Conservation (phyloP, 2,113 vertebrate genomes). For the Nannospalax galili region DNA sequence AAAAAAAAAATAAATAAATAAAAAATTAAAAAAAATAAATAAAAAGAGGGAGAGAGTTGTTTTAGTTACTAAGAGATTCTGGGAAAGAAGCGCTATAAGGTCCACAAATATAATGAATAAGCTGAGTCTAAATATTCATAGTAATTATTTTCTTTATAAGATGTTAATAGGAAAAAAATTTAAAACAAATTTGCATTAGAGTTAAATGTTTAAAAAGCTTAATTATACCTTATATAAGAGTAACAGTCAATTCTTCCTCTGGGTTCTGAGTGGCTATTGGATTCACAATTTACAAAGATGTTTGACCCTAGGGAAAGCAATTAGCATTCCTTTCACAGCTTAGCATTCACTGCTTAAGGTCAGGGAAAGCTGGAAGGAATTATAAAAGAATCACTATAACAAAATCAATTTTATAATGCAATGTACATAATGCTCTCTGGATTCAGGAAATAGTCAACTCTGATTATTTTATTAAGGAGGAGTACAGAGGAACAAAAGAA, state of each 20-base stretch:
- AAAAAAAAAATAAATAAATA: too few relatives aligned
- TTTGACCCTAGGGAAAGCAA: conserved; percentile 52
- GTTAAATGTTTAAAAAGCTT: conserved; percentile 61
- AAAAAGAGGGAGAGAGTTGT: not conserved
- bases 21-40: too few relatives aligned
- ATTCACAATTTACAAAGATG: conserved; percentile 40
- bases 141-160: conserved; percentile 71
- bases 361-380: conserved; percentile 47
- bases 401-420: conserved; percentile 54
- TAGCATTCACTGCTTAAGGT: conserved; percentile 1
- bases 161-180: conserved; percentile 56
- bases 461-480: conserved; percentile 60
- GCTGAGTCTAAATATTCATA: not conserved
- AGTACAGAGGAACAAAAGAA: conserved; percentile 51
- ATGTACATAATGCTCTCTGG: conserved; percentile 33
- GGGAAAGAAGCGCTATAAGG: conserved; percentile 48
- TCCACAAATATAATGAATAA: conserved; percentile 73
- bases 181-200: conserved; percentile 64
- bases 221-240: conserved; percentile 53
- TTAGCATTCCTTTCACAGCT: conserved; percentile 59
- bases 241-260: conserved; percentile 58
- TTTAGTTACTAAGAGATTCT: conserved; percentile 56
- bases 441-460: conserved; percentile 33
- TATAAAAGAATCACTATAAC: conserved; percentile 42
- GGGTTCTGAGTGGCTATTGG: conserved; percentile 9